Conservation (phyloP, 2,888 invertebrate species). For the Agrilus cyanescens region DNA sequence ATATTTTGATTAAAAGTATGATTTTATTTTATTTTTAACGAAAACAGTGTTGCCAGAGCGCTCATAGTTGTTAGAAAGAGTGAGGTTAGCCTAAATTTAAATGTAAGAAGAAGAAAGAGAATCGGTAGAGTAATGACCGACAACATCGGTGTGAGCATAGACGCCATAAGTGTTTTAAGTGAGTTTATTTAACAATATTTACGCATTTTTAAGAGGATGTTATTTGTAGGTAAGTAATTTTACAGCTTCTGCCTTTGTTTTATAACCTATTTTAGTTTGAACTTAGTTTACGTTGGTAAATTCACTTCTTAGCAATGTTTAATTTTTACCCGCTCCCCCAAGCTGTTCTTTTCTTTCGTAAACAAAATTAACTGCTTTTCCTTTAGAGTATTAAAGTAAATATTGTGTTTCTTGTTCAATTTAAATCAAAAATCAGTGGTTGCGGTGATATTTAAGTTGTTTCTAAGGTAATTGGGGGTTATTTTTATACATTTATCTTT, state of each 20-base stretch:
- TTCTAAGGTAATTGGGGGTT: too few species aligned
- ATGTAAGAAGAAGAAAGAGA: background rate
- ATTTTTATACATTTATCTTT: too few species aligned
- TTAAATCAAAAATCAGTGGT: too few species aligned
- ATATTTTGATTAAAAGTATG: too few species aligned
- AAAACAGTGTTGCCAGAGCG: too few species aligned
- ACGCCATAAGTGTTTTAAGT: constrained; percentile 27
- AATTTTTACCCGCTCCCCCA: constrained; percentile 21
- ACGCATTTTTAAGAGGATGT: constrained; percentile 20
- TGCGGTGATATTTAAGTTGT: too few species aligned
- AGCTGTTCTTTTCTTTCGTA: constrained; percentile 24
- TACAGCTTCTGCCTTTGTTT: background rate
- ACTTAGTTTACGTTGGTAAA: too few species aligned
- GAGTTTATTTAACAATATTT: constrained; percentile 21
- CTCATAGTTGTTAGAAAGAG: background rate
- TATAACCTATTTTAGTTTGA: too few species aligned
- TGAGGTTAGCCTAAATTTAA: background rate
- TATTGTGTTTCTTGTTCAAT: too few species aligned
- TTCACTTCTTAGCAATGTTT: background rate
- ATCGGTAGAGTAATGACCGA: constrained; percentile 5
- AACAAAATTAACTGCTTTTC: constrained; percentile 14
- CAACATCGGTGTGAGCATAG: constrained; percentile 18
- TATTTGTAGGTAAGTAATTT: constrained; percentile 23
- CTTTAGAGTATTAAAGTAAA: too few species aligned
- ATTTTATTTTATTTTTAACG: too few species aligned